These are phyloP conservation scores for Egretta garzetta DNA, from an alignment of 2,113 vertebrate genomes.

Conservation along the genomic window DNA sequence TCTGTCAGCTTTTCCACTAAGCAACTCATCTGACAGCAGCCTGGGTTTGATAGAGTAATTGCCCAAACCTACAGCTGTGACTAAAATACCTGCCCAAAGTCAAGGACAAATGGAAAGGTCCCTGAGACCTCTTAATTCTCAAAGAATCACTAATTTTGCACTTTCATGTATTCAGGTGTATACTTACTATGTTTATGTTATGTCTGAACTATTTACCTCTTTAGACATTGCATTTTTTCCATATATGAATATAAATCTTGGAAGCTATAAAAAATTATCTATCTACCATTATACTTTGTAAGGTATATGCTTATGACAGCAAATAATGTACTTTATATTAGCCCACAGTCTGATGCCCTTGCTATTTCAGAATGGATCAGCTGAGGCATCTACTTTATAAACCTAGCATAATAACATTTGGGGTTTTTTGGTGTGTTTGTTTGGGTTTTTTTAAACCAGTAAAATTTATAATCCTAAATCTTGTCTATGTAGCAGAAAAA, in stretches of 20 bases:
- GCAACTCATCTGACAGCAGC: neutral
- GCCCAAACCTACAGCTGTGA: neutral
- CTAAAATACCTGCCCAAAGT: neutral
- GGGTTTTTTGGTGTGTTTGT: accelerated
- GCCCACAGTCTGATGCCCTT: neutral
- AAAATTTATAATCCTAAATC: neutral
- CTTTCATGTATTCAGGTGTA: neutral
- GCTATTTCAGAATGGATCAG: neutral
- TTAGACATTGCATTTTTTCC: neutral
- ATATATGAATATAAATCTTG: neutral
- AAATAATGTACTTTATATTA: neutral
- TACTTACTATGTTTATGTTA: neutral
- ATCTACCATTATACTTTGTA: neutral
- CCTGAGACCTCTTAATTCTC: neutral
- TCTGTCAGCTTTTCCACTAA: neutral
- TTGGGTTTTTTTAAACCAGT: neutral
- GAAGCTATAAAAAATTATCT: neutral
- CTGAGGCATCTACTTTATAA: neutral
- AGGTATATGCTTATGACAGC: neutral
- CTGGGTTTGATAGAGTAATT: neutral
- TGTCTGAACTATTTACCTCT: neutral
- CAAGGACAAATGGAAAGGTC: neutral
- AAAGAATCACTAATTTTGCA: neutral
- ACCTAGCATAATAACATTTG: neutral
- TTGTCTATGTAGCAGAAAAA: neutral